These are phyloP conservation scores for Pasiphila rectangulata DNA, from an alignment of 2,888 invertebrate species.

Conservation along the genomic window DNA sequence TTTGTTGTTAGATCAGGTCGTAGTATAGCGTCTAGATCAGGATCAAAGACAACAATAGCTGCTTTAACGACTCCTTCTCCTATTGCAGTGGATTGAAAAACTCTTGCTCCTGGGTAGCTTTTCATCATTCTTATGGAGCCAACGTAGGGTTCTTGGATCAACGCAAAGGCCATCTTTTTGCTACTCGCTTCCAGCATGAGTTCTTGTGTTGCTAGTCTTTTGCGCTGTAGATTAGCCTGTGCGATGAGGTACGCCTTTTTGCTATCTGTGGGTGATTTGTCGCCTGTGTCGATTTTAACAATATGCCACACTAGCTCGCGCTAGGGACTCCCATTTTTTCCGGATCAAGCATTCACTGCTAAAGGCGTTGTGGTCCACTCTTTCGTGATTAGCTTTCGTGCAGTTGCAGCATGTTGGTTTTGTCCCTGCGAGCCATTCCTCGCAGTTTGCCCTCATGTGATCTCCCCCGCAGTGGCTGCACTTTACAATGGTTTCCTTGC, in stretches of 20 bases:
- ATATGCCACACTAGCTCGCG: not conserved
- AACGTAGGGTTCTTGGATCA: not conserved
- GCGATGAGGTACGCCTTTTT: not conserved
- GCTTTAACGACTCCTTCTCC: constrained; percentile 2
- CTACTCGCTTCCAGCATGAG: not conserved
- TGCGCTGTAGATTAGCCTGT: not conserved
- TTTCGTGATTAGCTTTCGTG: not conserved
- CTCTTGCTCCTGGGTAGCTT: constrained; percentile 3
- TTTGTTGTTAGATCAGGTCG: not conserved
- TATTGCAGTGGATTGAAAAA: not conserved
- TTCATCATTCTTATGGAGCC: not conserved
- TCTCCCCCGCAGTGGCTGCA: constrained; percentile 33
- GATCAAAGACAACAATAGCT: too few species aligned
- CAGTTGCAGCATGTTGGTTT: not conserved
- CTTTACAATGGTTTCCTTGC: constrained; percentile 15
- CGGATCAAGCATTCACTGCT: not conserved
- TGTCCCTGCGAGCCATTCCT: not conserved
- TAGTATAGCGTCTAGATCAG: not conserved
- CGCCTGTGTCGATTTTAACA: not conserved
- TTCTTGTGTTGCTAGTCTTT: not conserved
- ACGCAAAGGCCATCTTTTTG: not conserved
- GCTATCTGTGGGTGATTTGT: too few species aligned
- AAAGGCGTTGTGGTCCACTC: not conserved
- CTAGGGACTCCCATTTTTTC: not conserved
- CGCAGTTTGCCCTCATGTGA: constrained; percentile 19